Evolutionary conservation across 2,797 vertebrate genomes (phyloP).

Genomic region (Megaceryle alcyon): DNA sequence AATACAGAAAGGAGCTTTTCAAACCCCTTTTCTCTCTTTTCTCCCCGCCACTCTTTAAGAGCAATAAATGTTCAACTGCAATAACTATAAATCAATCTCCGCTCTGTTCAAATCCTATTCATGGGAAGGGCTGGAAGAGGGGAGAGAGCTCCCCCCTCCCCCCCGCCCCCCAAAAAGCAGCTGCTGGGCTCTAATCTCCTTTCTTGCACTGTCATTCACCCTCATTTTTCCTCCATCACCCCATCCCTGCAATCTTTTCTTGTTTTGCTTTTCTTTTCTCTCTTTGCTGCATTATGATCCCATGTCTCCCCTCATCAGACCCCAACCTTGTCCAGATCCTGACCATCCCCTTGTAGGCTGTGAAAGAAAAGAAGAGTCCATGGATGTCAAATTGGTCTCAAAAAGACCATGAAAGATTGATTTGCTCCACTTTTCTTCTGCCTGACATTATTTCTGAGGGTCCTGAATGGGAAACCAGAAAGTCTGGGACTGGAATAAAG

Average conservation of each 20-base stretch:
- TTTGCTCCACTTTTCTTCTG: constrained; percentile 91
- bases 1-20: constrained; percentile 84
- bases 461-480: constrained; percentile 87
- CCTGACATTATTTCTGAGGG: constrained; percentile 87
- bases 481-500: constrained; percentile 92
- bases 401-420: constrained; percentile 94
- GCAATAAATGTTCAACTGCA: constrained; percentile 88
- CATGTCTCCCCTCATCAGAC: constrained; percentile 76
- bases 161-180: constrained; percentile 82
- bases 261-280: constrained; percentile 77
- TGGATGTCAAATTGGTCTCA: constrained; percentile 91
- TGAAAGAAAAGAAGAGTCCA: constrained; percentile 84
- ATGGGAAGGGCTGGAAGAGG: constrained; percentile 81
- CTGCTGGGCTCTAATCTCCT: constrained; percentile 91
- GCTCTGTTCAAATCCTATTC: constrained; percentile 86
- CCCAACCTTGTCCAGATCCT: constrained; percentile 81
- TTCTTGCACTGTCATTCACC: constrained; percentile 90
- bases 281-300: constrained; percentile 78
- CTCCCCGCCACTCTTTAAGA: constrained; percentile 74
- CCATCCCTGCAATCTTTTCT: constrained; percentile 76
- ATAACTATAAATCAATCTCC: constrained; percentile 91
- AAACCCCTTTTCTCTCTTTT: constrained; percentile 70
- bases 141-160: constrained; percentile 69
- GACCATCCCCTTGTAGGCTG: constrained; percentile 86
- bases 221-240: constrained; percentile 84